Evolutionary conservation across 2,113 vertebrate genomes (phyloP).

Genomic region (Tetrao urogallus): DNA sequence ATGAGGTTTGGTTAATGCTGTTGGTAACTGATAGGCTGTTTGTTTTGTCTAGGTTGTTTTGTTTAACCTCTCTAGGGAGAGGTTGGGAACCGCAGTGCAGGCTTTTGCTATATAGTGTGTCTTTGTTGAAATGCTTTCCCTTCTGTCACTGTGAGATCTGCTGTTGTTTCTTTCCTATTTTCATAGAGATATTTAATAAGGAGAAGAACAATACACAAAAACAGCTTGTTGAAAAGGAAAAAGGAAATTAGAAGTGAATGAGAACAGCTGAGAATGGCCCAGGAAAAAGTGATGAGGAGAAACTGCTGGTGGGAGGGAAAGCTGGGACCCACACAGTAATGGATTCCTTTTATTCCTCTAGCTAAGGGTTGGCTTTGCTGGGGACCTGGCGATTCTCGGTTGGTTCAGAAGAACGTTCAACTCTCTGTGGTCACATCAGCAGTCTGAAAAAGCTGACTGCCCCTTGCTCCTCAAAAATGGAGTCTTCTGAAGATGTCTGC

Average conservation of each 20-base stretch:
- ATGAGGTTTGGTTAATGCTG: neutral
- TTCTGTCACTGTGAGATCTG: neutral
- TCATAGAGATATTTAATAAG: neutral
- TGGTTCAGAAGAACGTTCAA: neutral
- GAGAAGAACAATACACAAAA: neutral
- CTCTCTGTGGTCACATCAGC: neutral
- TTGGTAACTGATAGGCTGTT: neutral
- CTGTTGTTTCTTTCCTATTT: neutral
- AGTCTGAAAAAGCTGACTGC: neutral
- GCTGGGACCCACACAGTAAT: neutral
- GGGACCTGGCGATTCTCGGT: neutral
- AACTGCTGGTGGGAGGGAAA: neutral
- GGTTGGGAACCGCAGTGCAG: neutral
- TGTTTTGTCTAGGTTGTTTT: neutral
- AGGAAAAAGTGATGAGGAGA: neutral
- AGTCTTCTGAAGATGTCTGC: neutral
- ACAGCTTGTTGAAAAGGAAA: neutral
- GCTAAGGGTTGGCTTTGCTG: neutral
- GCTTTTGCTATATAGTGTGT: accelerated
- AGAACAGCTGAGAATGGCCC: neutral
- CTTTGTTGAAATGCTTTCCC: neutral
- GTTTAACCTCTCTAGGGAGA: neutral
- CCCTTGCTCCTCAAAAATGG: neutral
- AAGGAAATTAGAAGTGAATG: neutral
- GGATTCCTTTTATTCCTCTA: neutral